Conservation (phyloP, 1,140 invertebrate species). For the Papilio glaucus region DNA sequence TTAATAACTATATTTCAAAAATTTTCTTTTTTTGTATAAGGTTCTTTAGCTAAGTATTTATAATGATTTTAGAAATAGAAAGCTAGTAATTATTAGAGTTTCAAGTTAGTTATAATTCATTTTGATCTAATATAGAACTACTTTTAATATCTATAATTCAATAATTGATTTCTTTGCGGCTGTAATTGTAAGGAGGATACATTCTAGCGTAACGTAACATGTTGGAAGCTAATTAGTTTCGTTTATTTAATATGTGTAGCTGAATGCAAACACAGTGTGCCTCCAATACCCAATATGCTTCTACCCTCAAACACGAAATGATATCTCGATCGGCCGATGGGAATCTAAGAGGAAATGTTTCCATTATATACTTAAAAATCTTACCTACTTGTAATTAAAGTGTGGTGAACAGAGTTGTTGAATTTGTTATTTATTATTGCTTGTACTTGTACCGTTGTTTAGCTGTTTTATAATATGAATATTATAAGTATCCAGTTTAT, state of each 20-base stretch:
- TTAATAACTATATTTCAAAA: background rate
- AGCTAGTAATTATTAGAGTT: background rate
- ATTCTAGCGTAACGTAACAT: background rate
- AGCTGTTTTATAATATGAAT: slow-evolving; percentile 69
- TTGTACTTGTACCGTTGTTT: slow-evolving; percentile 72
- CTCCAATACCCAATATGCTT: too few species aligned
- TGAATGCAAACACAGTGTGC: background rate
- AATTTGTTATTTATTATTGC: slow-evolving; percentile 79
- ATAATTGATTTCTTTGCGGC: background rate
- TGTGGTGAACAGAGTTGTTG: slow-evolving; percentile 64
- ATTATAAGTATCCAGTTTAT: slow-evolving; percentile 64
- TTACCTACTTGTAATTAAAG: slow-evolving; percentile 59
- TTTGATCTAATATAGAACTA: background rate
- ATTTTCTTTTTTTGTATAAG: background rate
- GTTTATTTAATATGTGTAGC: background rate
- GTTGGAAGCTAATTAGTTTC: background rate
- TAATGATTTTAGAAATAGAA: background rate
- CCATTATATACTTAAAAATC: background rate
- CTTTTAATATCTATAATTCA: background rate
- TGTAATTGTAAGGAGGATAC: background rate
- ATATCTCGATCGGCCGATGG: background rate
- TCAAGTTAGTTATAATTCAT: background rate
- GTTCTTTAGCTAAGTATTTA: too few species aligned
- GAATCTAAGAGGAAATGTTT: background rate
- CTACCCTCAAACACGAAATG: too few species aligned